Base-by-base conservation (phyloP, 1,140 invertebrate species). In the Carposina sasakii region DNA sequence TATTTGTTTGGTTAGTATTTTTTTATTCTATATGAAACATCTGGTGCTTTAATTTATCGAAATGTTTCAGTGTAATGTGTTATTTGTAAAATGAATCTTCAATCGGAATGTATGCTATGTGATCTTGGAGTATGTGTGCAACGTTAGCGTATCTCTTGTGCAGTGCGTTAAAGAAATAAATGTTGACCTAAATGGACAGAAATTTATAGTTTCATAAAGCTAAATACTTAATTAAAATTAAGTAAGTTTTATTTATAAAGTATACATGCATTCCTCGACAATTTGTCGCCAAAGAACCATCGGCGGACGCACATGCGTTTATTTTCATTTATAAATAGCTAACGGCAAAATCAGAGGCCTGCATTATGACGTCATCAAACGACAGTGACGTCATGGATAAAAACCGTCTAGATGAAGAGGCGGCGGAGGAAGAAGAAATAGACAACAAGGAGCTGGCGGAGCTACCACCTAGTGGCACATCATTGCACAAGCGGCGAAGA, bases 281-380 rank as follows among this genome's bases (percentile, higher is more conserved):
- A 24, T 55, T 53, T 61, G 60, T 36, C 40, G 40, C 23, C 54
- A 52, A n/a, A n/a, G 3, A 33, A 8, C 15, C 31, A 15, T 33
- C 40, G 45, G 55, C 47, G 37, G 36, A 52, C 54, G 61, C 76
- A 73, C 72, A 68, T 79, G 76, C 63, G 57, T 73, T 75, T 81
- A 83, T 81, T 81, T 73, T 76, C 59, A 69, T 70, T 64, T 72
- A 76, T 72, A 77, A 73, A 78, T 81, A 77, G 64, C 40, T n/a
- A n/a, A n/a, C n/a, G n/a, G 41, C 46, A 57, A 59, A 65, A n/a
- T n/a, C 61, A 66, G 46, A 52, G 49, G 44, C 40, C 44, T 40
- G 47, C 53, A 52, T 26, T 17, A 83, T 83, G 76, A 73, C 71
- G 60, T 77, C 78, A 65, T 60, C 54, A 16, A 74, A 63, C 63